These are phyloP conservation scores for Xiphorhynchus elegans DNA, from an alignment of 2,113 vertebrate genomes.

Conservation along the genomic window DNA sequence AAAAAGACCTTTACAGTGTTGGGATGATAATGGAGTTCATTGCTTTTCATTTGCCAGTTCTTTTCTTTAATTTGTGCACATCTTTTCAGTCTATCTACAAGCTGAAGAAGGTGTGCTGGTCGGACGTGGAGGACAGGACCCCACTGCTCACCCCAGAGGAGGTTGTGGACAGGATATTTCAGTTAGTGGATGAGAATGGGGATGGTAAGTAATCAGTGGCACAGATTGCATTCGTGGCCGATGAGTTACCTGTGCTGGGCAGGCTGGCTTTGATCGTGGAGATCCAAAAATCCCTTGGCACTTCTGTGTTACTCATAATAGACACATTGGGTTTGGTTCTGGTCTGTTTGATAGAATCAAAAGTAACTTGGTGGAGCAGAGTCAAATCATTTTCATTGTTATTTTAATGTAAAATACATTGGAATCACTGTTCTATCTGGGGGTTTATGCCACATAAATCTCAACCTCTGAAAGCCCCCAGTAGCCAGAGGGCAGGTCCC, in stretches of 20 bases:
- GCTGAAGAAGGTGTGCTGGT: constrained; percentile 89
- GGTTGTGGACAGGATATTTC: constrained; percentile 95
- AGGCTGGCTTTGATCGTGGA: not conserved
- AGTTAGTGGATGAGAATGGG: constrained; percentile 93
- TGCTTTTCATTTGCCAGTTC: not conserved
- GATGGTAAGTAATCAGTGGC: constrained; percentile 80
- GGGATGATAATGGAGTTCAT: not conserved
- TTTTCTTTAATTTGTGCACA: not conserved
- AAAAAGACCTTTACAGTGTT: not conserved
- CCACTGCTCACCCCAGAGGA: constrained; percentile 88
- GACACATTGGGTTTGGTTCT: not conserved
- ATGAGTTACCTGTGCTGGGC: not conserved
- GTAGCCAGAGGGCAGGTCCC: not conserved
- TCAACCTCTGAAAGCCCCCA: not conserved
- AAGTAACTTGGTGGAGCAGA: not conserved
- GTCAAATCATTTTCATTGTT: not conserved
- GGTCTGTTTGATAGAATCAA: not conserved
- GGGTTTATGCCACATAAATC: not conserved
- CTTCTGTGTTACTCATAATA: not conserved
- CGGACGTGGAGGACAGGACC: constrained; percentile 77
- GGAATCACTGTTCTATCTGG: not conserved
- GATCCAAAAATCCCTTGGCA: not conserved
- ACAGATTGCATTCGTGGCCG: not conserved
- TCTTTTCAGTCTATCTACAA: constrained; percentile 87
- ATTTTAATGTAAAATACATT: not conserved